Base-by-base conservation (phyloP, 2,888 invertebrate genomes). In the Nephrotoma guestfalica region DNA sequence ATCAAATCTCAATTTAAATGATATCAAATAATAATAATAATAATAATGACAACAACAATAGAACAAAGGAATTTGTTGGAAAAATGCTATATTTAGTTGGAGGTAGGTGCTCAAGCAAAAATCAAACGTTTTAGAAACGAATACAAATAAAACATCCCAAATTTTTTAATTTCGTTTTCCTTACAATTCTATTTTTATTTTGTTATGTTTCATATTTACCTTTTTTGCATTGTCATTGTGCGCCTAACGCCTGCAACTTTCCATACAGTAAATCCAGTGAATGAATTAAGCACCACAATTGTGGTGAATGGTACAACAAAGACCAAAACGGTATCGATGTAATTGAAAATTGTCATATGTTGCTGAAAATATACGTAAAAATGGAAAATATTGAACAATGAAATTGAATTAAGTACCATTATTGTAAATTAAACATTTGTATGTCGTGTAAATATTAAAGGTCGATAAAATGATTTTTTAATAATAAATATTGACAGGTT, bases 271-370 rank as follows among this genome's bases (percentile, higher is more conserved):
- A 93, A 91, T 87, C 94, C 94, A 85, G 97, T 97, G 89, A 94
- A 93, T 0, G 93, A 91, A 89, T 97, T 97, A 87, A 97, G 91
- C 4, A 95, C 91, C 2, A 95, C 93, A 87, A 97, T 96, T 84
- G 94, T 91, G 2, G 93, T 92, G 88, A 96, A 93, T 1, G 97
- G 97, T 51, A 96, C 90, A 6, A 95, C 93, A 89, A 97, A 95
- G 0, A 96, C 95, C 3, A 96, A 89, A 71, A 94, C 90, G 0
- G 95, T 94, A 90, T 97, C 97, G 87, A 95, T 91, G 86, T 94
- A 90, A 90, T 96, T 96, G 89, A 96, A 94, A 7, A 93, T 91
- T 43, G 92, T 93, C 18, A 95, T 94, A 88, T 93, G 91, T 11
- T 91, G 91, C 89, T 94, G 89, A 51, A 51, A 51, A 51, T 47